A percentile compares a stretch with the other conserved stretches of the same genome.
These are phyloP conservation scores for Plebejus argus DNA, from an alignment of 2,888 invertebrate species.

Conservation along the genomic window DNA sequence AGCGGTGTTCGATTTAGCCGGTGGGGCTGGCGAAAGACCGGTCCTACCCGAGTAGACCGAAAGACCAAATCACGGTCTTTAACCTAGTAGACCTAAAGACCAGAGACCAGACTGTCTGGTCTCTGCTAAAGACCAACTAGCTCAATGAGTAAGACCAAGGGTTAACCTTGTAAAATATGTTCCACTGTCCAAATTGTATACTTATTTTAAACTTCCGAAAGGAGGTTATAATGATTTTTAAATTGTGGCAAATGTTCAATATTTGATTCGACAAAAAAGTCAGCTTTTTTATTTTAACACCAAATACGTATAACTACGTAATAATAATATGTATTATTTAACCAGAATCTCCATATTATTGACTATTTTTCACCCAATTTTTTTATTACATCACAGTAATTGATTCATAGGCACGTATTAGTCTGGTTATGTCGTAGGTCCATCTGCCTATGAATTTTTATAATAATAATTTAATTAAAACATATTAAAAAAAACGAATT, in stretches of 20 bases:
- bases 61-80: not conserved
- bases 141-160: conserved; percentile 24
- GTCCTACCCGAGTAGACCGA: conserved; percentile 51
- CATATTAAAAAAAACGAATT: not conserved
- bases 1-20: conserved; percentile 89
- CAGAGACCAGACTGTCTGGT: too few relatives aligned
- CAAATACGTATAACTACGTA: not conserved
- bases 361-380: too few relatives aligned
- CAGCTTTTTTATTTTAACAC: not conserved
- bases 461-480: too few relatives aligned
- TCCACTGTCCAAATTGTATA: not conserved
- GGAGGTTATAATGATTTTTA: not conserved
- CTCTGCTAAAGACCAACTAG: not conserved
- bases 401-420: too few relatives aligned
- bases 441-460: too few relatives aligned
- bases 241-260: not conserved
- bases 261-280: not conserved
- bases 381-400: too few relatives aligned
- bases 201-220: not conserved
- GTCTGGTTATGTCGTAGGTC: too few relatives aligned
- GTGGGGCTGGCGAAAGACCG: conserved; percentile 87
- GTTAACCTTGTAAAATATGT: not conserved
- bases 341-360: conserved; percentile 9
- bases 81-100: too few relatives aligned
- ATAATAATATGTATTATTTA: not conserved